Evolutionary conservation across 2,888 invertebrate species (phyloP).

Genomic region (Hipparchia sbordonii): DNA sequence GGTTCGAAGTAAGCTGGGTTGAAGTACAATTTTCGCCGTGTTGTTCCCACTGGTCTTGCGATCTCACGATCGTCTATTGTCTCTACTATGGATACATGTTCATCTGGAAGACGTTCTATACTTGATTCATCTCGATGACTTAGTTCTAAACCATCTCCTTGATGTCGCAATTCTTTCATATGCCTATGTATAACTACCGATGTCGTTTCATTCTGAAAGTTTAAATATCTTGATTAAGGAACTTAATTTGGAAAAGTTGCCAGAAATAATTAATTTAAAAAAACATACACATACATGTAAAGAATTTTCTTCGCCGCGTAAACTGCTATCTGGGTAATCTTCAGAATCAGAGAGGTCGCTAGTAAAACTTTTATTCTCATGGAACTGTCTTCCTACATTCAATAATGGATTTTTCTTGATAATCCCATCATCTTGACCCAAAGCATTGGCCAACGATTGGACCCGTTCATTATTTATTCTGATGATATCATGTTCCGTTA

Average conservation of each 20-base stretch:
- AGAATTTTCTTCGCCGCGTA: constrained; percentile 61
- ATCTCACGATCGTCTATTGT: constrained; percentile 89
- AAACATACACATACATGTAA: constrained; percentile 57
- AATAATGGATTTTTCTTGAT: constrained; percentile 91
- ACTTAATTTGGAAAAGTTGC: neutral
- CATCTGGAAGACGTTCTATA: constrained; percentile 90
- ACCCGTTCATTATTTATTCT: constrained; percentile 72
- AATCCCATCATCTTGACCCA: constrained; percentile 86
- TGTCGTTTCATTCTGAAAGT: constrained; percentile 79
- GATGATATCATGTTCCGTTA: constrained; percentile 74
- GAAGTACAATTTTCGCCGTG: constrained; percentile 91
- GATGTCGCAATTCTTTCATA: constrained; percentile 62
- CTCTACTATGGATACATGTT: constrained; percentile 93
- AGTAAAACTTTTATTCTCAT: constrained; percentile 68
- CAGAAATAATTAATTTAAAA: neutral
- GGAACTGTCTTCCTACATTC: constrained; percentile 84
- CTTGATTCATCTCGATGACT: constrained; percentile 80
- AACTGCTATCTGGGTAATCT: constrained; percentile 73
- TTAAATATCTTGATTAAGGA: neutral
- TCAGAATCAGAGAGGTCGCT: constrained; percentile 86
- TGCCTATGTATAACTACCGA: constrained; percentile 89
- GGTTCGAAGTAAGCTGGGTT: constrained; percentile 96
- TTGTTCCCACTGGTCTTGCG: constrained; percentile 86
- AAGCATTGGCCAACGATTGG: constrained; percentile 65
- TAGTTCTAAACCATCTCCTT: constrained; percentile 59